Conservation (phyloP, 2,888 invertebrate species). For the Tenthredo notha region DNA sequence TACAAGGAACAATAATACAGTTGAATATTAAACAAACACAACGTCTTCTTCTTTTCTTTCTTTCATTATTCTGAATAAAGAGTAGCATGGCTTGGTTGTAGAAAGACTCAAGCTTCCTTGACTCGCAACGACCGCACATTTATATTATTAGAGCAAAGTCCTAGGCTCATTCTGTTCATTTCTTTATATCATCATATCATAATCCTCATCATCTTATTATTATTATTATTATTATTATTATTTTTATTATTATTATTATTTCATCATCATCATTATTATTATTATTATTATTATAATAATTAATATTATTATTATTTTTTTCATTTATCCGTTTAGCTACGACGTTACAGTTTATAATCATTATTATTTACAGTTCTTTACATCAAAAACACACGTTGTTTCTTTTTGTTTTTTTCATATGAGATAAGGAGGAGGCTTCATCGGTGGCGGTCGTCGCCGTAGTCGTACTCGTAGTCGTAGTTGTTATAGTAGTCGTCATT, state of each 20-base stretch:
- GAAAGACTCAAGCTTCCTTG: constrained; percentile 65
- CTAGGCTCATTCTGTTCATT: constrained; percentile 57
- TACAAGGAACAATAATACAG: constrained; percentile 78
- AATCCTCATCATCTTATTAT: constrained; percentile 48
- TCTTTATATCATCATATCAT: not conserved
- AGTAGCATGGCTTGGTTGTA: constrained; percentile 65
- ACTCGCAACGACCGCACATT: constrained; percentile 61
- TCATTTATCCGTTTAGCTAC: not conserved
- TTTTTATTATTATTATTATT: not conserved
- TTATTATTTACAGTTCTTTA: constrained; percentile 46
- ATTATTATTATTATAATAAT: not conserved
- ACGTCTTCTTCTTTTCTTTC: constrained; percentile 64
- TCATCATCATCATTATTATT: not conserved
- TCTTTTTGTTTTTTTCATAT: not conserved
- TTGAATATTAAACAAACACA: constrained; percentile 77
- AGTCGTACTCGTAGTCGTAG: not conserved
- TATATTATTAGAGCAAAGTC: not conserved
- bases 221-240: not conserved
- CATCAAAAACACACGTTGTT: constrained; percentile 28
- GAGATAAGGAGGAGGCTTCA: not conserved
- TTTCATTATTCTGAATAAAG: constrained; percentile 68
- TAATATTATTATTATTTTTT: not conserved
- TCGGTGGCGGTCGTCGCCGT: not conserved
- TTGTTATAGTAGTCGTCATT: not conserved
- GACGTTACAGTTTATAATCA: constrained; percentile 12